Evolutionary conservation across 2,113 vertebrate genomes (phyloP), one percentile per base, ranked within the genome.

Genomic region (Seriola quinqueradiata): DNA sequence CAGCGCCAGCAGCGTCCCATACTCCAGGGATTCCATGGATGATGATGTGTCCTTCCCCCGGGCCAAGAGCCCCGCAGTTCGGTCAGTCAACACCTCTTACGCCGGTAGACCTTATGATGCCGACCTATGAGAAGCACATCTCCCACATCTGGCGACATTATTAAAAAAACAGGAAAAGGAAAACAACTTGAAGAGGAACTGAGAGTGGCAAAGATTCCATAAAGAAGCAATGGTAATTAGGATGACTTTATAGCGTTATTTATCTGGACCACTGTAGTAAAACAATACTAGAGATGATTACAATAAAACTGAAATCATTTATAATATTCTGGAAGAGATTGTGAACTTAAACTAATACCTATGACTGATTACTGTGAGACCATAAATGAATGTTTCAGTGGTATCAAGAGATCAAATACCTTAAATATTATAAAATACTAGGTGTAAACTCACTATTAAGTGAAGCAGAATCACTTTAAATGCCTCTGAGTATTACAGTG

Each of bases 21-120:
- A 94, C 79, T 87, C 92, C 63, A 85, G 68, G 16, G 74, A 95
- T 63, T 86, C 92, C 11, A 0, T 93, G 79, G 93, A 95, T 4
- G 94, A 95, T 0, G 94, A 94, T 3, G 85, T 91, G 28, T 94
- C 95, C 34, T 95, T 95, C 60, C 94, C 94, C 3, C 65, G 93
- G 52, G 90, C 92, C 25, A 95, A 95, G 89, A 79, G n/a, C 44
- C 63, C 82, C 3, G 77, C 74, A 1, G 48, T 19, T 25, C 86
- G 81, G 12, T 63, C 86, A 3, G 81, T 16, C 6, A 93, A 92
- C 83, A 85, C 82, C 21, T 80, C 89, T 0, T 85, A 90, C 76
- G 59, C 10, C 40, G 71, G 79, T 2, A 93, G 46, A 75, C 93
- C 94, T 3, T 94, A 92, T 14, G 95, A 96, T 16, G 94, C 78